Percentiles rank a stretch among this genome's conserved stretches.
These are phyloP conservation scores for Thripadectes ignobilis DNA, from an alignment of 2,797 vertebrate species.

Conservation along the genomic window DNA sequence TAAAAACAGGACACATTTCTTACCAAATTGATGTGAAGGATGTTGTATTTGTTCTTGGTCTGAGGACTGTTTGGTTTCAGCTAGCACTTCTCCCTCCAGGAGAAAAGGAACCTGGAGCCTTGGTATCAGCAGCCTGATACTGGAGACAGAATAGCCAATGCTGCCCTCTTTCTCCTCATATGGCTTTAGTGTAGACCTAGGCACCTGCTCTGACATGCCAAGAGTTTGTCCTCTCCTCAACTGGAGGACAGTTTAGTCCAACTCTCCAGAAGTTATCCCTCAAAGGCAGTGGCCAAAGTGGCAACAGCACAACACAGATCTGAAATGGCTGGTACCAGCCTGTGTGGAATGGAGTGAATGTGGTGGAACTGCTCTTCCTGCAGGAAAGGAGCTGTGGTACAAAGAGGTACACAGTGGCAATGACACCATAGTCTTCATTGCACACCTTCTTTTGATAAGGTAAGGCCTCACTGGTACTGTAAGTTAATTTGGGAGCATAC, in stretches of 20 bases:
- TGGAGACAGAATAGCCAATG: background rate
- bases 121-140: background rate
- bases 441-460: background rate
- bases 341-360: rapidly evolving
- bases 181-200: background rate
- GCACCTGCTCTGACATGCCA: background rate
- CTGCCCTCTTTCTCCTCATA: background rate
- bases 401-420: background rate
- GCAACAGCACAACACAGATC: background rate
- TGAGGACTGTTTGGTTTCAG: background rate
- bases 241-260: background rate
- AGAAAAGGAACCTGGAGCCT: background rate
- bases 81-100: background rate
- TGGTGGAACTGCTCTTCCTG: background rate
- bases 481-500: background rate
- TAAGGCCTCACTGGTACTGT: background rate
- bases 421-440: rapidly evolving
- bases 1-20: background rate
- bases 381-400: background rate
- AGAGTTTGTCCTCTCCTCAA: background rate
- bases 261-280: background rate
- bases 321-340: background rate
- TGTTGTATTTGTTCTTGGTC: background rate
- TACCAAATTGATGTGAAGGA: background rate
- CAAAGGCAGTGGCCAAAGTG: background rate